Percentiles rank a stretch among this genome's conserved stretches.
Evolutionary conservation across 2,888 invertebrate genomes (phyloP).

Genomic region (Megaustenia siamemsis): DNA sequence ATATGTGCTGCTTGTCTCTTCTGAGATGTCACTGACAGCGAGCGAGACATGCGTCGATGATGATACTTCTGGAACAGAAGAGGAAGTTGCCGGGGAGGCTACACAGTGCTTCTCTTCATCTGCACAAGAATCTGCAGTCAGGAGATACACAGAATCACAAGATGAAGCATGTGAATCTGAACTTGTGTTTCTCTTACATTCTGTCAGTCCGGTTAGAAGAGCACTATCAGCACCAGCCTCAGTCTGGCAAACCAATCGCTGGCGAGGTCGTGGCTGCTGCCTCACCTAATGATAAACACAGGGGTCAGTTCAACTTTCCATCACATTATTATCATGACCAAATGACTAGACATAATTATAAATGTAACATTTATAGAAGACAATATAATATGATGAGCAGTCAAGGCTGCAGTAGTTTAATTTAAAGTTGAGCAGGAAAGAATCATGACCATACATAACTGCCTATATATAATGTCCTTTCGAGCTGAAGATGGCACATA

Average conservation of each 20-base stretch:
- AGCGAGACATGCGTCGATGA: background rate
- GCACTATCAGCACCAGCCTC: conserved; percentile 16
- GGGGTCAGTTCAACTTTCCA: background rate
- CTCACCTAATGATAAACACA: conserved; percentile 3
- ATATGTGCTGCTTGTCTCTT: background rate
- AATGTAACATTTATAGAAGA: background rate
- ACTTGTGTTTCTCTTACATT: no score
- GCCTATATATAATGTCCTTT: no score
- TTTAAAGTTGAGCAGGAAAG: no score
- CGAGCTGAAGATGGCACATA: no score
- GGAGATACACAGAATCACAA: background rate
- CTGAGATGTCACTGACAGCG: background rate
- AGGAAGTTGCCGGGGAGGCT: background rate
- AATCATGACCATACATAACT: no score
- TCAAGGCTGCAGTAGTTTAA: no score
- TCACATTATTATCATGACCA: background rate
- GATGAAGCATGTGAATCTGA: background rate
- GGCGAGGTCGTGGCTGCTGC: conserved; percentile 23
- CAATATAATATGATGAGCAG: no score
- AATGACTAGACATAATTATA: no score
- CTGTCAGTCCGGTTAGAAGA: background rate
- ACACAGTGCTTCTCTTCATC: background rate
- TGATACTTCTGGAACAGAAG: background rate
- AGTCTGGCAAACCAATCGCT: background rate
- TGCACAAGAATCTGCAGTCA: background rate